Evolutionary conservation across 2,888 invertebrate species (phyloP), one percentile per base, ranked within the genome.

Genomic region (Xanthia togata): DNA sequence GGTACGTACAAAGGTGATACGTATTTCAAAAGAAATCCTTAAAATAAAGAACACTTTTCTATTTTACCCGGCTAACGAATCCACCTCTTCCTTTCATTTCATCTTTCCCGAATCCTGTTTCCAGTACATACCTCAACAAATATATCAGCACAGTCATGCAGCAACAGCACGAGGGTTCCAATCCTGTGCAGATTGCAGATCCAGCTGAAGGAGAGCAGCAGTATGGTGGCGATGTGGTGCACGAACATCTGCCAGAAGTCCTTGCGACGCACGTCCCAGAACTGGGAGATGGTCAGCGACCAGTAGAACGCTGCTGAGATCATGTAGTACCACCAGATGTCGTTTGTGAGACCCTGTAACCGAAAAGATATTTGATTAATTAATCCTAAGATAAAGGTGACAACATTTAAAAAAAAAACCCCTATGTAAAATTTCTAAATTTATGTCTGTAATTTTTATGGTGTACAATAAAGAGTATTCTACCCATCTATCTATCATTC

Each of bases 181-280:
- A 99, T 98, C 84, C 98, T 97, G 89, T 98, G 98, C 90, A 99
- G 97, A 94, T 99, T 99, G 93, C 98, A 98, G 4, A 98, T 97
- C 99, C 99, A 99, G 82, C 99, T 99, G 93, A 99, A 98, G 74
- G 97, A 98, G 96, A 99, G 97, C 81, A 99, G 97, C 64, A 98
- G 94, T 87, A 99, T 98, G 62, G 99, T 99, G 31, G 99, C 99
- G 91, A 99, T 97, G 93, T 99, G 99, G 96, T 99, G 99, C 76
- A 99, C 97, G 95, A 99, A 99, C 99, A 99, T 99, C 97, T 99
- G 99, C 98, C 99, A 99, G 95, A 99, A 99, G 96, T 99, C 99
- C 95, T 99, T 99, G 85, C 99, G 97, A 85, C 98, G 98, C 73
- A 99, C 98, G 94, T 99, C 99, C 94, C 98, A 98, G 96, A 99